Base-by-base conservation (phyloP, 2,888 invertebrate genomes). In the Ornithoptera alexandrae region DNA sequence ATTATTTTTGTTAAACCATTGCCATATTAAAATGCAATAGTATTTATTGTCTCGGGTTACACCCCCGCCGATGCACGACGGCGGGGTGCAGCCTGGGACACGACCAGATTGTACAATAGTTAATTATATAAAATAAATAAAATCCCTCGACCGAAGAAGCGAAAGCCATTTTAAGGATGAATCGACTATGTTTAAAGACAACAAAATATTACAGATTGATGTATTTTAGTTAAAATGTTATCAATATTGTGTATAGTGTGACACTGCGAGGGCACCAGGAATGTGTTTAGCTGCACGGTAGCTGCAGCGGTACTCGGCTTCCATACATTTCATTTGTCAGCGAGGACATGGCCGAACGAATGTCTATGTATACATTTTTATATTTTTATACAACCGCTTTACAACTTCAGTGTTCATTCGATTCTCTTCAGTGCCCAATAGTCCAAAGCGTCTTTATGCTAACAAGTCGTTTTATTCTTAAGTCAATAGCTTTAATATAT, bases 21-120 rank as follows among this genome's bases (percentile, higher is more conserved):
- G 80, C 91, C 93, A 92, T 91, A 78, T 86, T 85, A 93, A 92
- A 93, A 90, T 90, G 92, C 93, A 93, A 93, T 93, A 93, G 93
- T 84, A 67, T 77, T 81, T 79, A 79, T 77, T 74, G 77, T 81
- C 77, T 76, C 39, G 10, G 39, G 8, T 1, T 7, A 1, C 39
- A 7, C 39, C 39, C 39, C 39, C 39, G 39, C 39, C 39, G 39
- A 10, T 7, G 39, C 8, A 7, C 39, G 39, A 1, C 8, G 39
- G 8, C 39, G 39, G 39, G 39, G 10, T 1, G 39, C 8, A 7
- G 71, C 70, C 68, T 65, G 68, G 67, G 71, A 71, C 75, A 69
- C 73, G 69, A 76, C 90, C 89, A 86, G 88, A 83, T 84, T 82
- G 24, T 84, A 87, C 92, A 92, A 92, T 92, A 92, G 92, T 82